These are phyloP conservation scores for Tinea pellionella DNA, from an alignment of 2,888 invertebrate genomes.

Conservation along the genomic window DNA sequence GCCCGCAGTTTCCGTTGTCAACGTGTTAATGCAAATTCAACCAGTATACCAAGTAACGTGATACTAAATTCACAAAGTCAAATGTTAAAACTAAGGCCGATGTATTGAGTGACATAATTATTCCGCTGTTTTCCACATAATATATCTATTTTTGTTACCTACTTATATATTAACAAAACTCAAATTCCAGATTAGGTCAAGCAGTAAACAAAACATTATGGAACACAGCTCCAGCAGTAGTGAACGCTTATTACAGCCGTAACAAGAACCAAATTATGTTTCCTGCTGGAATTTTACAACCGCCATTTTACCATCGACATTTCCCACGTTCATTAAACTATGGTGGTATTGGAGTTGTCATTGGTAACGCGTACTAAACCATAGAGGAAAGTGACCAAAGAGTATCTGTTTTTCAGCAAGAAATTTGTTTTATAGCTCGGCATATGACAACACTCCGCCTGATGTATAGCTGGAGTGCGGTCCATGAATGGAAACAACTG, in stretches of 20 bases:
- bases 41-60: too few relatives aligned
- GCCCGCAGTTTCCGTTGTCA: too few relatives aligned
- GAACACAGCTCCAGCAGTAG: conserved; percentile 90
- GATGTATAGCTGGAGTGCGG: too few relatives aligned
- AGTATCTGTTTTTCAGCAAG: conserved; percentile 17
- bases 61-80: too few relatives aligned
- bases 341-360: conserved; percentile 92
- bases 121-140: too few relatives aligned
- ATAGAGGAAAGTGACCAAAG: neutral
- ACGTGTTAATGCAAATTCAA: too few relatives aligned
- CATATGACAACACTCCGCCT: too few relatives aligned
- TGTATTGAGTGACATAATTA: too few relatives aligned
- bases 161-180: neutral
- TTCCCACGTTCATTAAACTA: conserved; percentile 86
- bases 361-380: conserved; percentile 54
- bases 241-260: conserved; percentile 95
- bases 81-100: too few relatives aligned
- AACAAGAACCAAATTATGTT: conserved; percentile 97
- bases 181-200: conserved; percentile 65
- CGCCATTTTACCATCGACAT: conserved; percentile 91
- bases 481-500: too few relatives aligned
- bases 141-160: too few relatives aligned
- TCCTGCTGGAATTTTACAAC: conserved; percentile 94
- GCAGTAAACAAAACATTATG: conserved; percentile 84
- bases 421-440: neutral